Conservation (phyloP, 2,113 vertebrate species). For the Mustela lutreola region DNA sequence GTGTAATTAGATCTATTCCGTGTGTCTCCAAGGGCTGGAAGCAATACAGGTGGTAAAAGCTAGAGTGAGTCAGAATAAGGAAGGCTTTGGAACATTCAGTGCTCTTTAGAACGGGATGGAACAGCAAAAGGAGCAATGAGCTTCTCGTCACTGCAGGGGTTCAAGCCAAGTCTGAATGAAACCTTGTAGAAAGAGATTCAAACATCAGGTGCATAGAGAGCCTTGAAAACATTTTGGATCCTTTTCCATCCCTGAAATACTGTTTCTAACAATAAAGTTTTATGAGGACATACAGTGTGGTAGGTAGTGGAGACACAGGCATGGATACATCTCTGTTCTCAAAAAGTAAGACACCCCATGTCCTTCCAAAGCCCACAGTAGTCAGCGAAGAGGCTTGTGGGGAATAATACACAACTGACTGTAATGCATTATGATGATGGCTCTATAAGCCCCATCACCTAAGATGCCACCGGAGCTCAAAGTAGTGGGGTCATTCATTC, state of each 20-base stretch:
- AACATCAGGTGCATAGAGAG: background rate
- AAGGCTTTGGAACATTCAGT: background rate
- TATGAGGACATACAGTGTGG: background rate
- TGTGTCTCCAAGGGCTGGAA: conserved; percentile 59
- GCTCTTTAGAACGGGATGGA: background rate
- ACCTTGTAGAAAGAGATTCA: background rate
- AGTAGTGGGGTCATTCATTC: background rate
- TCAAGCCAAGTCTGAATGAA: conserved; percentile 32
- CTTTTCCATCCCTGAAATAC: background rate
- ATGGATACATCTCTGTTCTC: background rate
- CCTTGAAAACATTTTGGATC: background rate
- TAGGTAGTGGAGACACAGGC: background rate
- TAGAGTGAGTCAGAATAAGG: background rate
- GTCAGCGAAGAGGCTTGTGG: background rate
- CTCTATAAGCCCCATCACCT: background rate
- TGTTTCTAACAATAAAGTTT: background rate
- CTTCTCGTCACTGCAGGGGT: background rate
- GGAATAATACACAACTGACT: background rate
- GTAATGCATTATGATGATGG: background rate
- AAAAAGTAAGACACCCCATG: background rate
- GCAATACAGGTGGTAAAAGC: conserved; percentile 51
- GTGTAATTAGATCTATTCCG: conserved; percentile 69
- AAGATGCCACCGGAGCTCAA: background rate
- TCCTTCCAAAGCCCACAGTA: background rate
- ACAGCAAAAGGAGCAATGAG: background rate